phyloP scores from a whole-genome alignment of 1,140 invertebrate genomes.

The Palaemon carinicauda region DNA sequence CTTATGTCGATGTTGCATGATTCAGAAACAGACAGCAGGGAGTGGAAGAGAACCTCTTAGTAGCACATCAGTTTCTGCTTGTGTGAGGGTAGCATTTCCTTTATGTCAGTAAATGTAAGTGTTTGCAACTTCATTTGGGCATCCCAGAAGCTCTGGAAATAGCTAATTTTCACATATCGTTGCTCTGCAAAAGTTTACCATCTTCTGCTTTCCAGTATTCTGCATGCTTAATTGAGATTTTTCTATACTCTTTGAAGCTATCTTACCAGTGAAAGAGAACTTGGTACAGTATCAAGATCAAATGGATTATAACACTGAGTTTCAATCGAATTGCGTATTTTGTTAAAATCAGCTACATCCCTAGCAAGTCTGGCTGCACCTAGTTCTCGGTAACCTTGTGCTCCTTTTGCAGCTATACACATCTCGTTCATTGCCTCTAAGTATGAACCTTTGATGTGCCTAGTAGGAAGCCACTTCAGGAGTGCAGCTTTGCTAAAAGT shows the following conservation, averaged over 20 bases:
- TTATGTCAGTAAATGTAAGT: background rate
- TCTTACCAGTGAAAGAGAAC: conserved; percentile 19
- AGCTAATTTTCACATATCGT: background rate
- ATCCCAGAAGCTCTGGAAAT: conserved; percentile 16
- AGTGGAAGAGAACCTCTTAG: background rate
- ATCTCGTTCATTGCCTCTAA: conserved; percentile 16
- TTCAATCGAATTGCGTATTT: no score
- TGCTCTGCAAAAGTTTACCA: conserved; percentile 11
- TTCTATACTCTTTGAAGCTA: background rate
- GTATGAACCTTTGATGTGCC: conserved; percentile 22
- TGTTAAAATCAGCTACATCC: conserved; percentile 7
- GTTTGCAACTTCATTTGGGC: background rate
- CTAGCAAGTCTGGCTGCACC: background rate
- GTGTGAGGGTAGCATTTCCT: background rate
- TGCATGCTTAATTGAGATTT: conserved; percentile 11
- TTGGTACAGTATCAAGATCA: conserved; percentile 14
- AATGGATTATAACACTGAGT: conserved; percentile 34
- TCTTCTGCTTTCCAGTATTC: conserved; percentile 6
- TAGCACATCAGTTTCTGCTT: background rate
- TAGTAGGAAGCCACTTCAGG: conserved; percentile 16
- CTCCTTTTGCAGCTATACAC: background rate
- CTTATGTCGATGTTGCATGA: background rate
- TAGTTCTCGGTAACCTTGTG: conserved; percentile 11
- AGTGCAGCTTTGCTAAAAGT: conserved; percentile 3
- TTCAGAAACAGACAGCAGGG: background rate